These are phyloP conservation scores for Perca flavescens DNA, from an alignment of 2,113 vertebrate species.

Conservation along the genomic window DNA sequence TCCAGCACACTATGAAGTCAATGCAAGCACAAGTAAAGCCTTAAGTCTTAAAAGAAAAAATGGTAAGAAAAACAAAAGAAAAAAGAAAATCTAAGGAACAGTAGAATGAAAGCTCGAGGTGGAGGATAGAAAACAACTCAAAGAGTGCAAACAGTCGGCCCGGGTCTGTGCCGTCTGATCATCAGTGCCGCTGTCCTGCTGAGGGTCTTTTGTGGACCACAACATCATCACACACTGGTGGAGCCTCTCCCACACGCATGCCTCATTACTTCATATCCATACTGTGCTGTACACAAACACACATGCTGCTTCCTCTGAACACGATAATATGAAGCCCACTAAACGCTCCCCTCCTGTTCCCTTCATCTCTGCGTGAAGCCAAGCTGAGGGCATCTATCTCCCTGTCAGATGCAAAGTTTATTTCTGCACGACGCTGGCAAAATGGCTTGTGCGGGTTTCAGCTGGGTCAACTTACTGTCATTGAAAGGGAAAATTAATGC, in stretches of 20 bases:
- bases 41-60: neutral
- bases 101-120: neutral
- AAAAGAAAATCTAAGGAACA: neutral
- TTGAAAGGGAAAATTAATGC: slow-evolving; percentile 55
- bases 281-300: slow-evolving; percentile 25
- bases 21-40: neutral
- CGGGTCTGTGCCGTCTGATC: neutral
- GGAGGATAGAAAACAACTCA: neutral
- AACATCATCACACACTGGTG: slow-evolving; percentile 12
- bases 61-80: neutral
- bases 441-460: slow-evolving; percentile 30
- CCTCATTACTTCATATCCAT: slow-evolving; percentile 45
- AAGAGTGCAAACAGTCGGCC: neutral
- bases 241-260: slow-evolving; percentile 1
- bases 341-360: slow-evolving; percentile 23
- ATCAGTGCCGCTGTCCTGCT: slow-evolving; percentile 23
- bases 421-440: slow-evolving; percentile 47
- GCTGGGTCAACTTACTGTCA: slow-evolving; percentile 50
- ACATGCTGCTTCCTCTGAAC: slow-evolving; percentile 16
- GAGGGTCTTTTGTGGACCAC: slow-evolving; percentile 18
- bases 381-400: slow-evolving; percentile 63
- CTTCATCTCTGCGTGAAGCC: slow-evolving; percentile 40
- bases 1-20: neutral
- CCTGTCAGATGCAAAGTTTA: slow-evolving; percentile 60
- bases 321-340: neutral